Percentiles rank a stretch among this genome's conserved stretches.
These are phyloP conservation scores for Spodoptera frugiperda DNA, from an alignment of 1,140 invertebrate species.

Conservation along the genomic window DNA sequence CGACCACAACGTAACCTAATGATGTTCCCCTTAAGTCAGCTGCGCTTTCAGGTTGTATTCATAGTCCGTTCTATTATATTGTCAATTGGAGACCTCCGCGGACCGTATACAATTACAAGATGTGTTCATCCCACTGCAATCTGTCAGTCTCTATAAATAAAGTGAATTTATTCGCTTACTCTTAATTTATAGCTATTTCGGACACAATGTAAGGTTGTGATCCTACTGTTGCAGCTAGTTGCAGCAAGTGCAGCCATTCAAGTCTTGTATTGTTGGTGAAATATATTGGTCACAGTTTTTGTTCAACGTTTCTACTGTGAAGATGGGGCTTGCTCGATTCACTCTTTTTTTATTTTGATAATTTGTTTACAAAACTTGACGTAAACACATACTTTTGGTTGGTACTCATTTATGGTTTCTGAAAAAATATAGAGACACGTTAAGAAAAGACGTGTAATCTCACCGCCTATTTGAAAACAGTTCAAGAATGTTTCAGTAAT, in stretches of 20 bases:
- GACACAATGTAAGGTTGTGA: constrained; percentile 65
- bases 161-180: constrained; percentile 71
- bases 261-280: constrained; percentile 14
- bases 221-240: constrained; percentile 20
- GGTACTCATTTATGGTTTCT: no score
- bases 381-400: no score
- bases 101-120: constrained; percentile 75
- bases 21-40: constrained; percentile 25
- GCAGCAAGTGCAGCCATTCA: constrained; percentile 14
- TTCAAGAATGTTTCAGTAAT: no score
- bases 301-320: not conserved
- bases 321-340: not conserved
- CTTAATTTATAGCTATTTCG: constrained; percentile 79
- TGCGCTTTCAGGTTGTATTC: constrained; percentile 51
- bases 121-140: constrained; percentile 76
- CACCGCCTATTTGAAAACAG: no score
- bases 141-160: constrained; percentile 77
- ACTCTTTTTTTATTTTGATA: no score
- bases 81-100: constrained; percentile 75
- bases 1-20: not conserved
- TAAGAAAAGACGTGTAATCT: no score
- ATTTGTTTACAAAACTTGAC: not conserved
- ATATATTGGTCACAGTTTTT: constrained; percentile 13
- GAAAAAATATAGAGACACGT: no score
- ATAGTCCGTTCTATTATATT: constrained; percentile 70